These are phyloP conservation scores for Lates calcarifer DNA, from an alignment of 2,113 vertebrate species.

Conservation along the genomic window DNA sequence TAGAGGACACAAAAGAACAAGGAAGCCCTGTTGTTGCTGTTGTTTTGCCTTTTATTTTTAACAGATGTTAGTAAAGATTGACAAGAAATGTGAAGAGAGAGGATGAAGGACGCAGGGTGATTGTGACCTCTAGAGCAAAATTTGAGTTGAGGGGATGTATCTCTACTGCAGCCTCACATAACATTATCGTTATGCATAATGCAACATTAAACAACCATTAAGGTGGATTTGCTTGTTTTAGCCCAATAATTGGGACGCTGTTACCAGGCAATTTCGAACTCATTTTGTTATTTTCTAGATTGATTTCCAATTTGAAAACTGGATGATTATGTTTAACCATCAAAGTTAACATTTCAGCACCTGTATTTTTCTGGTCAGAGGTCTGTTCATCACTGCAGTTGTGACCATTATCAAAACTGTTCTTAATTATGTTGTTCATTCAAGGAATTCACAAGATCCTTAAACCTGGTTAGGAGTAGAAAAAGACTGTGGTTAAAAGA, in stretches of 20 bases:
- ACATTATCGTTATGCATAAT: constrained; percentile 22
- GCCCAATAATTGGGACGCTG: background rate
- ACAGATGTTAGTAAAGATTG: background rate
- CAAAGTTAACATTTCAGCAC: background rate
- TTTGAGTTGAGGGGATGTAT: background rate
- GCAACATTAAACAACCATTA: constrained; percentile 20
- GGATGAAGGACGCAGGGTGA: background rate
- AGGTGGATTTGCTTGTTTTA: constrained; percentile 27
- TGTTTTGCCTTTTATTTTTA: background rate
- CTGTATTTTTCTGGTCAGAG: background rate
- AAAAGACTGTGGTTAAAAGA: no score
- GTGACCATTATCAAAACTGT: background rate
- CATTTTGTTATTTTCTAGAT: constrained; percentile 2
- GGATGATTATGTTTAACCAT: background rate
- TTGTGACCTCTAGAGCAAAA: background rate
- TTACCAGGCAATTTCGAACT: constrained; percentile 8
- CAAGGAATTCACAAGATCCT: no score
- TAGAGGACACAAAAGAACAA: background rate
- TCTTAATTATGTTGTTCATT: no score
- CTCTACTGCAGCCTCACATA: background rate
- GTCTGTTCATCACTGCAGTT: background rate
- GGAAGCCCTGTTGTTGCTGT: background rate
- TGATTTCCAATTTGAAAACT: constrained; percentile 13
- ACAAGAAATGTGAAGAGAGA: no score
- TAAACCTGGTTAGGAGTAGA: no score